Percentiles rank a stretch among this genome's conserved stretches.
Evolutionary conservation across 2,797 vertebrate genomes (phyloP).

Genomic region (Gallinago nigripennis): DNA sequence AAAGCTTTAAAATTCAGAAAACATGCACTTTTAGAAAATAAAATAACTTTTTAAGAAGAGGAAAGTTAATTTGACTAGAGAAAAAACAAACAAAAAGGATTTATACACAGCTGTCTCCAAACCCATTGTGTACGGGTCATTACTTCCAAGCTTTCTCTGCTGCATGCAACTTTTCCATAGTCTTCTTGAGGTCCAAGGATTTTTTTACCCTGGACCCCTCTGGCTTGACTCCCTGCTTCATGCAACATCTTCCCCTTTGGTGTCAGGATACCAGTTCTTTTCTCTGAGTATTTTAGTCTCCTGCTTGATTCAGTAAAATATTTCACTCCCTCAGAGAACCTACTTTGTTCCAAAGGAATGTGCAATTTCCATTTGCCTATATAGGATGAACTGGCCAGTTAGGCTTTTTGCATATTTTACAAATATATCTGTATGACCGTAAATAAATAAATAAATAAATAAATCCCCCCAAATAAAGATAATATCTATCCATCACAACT

Average conservation of each 20-base stretch:
- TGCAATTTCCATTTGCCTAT: background rate
- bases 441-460: background rate
- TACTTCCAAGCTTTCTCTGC: background rate
- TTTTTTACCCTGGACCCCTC: background rate
- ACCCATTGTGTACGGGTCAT: background rate
- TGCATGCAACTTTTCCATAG: background rate
- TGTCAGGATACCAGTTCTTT: background rate
- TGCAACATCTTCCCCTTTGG: background rate
- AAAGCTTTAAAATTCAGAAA: background rate
- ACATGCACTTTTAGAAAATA: background rate
- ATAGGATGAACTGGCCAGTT: background rate
- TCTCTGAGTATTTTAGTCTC: background rate
- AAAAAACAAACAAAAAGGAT: background rate
- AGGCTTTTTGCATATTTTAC: background rate
- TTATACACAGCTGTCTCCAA: background rate
- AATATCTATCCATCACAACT: background rate
- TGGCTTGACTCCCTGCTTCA: background rate
- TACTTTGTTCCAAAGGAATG: background rate
- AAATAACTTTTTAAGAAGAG: background rate
- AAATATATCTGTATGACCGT: background rate
- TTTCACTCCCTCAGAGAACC: background rate
- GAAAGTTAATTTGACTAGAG: background rate
- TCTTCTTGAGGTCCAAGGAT: background rate
- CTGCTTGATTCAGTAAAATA: background rate
- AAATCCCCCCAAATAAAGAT: accelerated